A percentile compares a stretch with the other conserved stretches of the same genome.
These are phyloP conservation scores for Karalla daura DNA, from an alignment of 2,797 vertebrate species.

Conservation along the genomic window DNA sequence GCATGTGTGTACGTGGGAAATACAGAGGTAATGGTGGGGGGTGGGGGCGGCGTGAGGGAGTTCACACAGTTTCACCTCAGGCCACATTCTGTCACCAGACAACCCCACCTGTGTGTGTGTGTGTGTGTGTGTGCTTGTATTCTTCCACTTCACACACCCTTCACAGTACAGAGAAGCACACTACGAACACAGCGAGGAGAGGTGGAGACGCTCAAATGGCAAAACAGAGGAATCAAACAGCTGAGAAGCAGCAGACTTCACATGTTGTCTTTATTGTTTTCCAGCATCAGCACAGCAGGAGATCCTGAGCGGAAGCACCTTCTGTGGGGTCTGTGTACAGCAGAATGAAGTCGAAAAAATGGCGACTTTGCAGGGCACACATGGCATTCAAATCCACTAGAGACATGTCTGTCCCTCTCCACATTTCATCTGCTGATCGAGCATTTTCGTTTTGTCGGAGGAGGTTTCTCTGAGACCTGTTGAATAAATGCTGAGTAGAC, in stretches of 20 bases:
- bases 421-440: constrained; percentile 24
- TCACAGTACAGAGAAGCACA: constrained; percentile 6
- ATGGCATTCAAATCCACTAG: constrained; percentile 43
- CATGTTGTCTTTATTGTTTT: constrained; percentile 67
- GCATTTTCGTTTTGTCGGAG: background rate
- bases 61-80: constrained; percentile 64
- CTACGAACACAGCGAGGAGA: constrained; percentile 2
- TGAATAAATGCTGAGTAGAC: too few relatives aligned
- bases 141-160: constrained; percentile 30
- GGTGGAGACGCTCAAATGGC: background rate
- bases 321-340: constrained; percentile 35
- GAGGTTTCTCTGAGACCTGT: too few relatives aligned
- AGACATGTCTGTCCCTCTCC: constrained; percentile 41
- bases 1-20: constrained; percentile 42
- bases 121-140: too few relatives aligned
- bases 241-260: constrained; percentile 46
- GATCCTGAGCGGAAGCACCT: constrained; percentile 44
- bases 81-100: constrained; percentile 59
- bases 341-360: constrained; percentile 25
- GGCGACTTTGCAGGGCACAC: constrained; percentile 27
- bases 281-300: constrained; percentile 43
- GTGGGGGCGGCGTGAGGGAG: constrained; percentile 58
- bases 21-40: constrained; percentile 49
- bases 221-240: constrained; percentile 52
- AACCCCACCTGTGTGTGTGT: constrained; percentile 56